Base-by-base conservation (phyloP, 2,797 vertebrate genomes). In the Heteromormyrus szaboi region DNA sequence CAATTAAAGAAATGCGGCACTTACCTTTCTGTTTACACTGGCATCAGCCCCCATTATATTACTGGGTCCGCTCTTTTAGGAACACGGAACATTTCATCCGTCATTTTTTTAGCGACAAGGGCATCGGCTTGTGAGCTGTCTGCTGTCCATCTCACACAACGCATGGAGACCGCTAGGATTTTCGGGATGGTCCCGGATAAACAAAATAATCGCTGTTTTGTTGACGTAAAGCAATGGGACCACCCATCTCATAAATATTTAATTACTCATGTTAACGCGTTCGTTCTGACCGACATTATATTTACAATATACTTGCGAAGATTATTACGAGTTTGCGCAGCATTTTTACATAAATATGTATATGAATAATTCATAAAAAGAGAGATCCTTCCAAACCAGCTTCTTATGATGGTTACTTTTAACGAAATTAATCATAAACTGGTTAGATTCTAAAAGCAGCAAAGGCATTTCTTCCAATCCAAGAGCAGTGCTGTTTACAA, bases 21-120 rank as follows among this genome's bases (percentile, higher is more conserved):
- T 88, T 88, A 89, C 89, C 89, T 84, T 87, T 41, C 48, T 54
- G 72, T 53, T 87, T 51, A 88, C 53, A 85, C 89, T 89, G 56
- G 22, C 46, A 22, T 89, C 89, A 19, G 86, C 76, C 29, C 89
- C 89, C 89, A 89, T 89, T 25, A 65, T 51, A 62, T 68, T 65
- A 19, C 51, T 29, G 51, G 33, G 7, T 25, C 59, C 33, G 33
- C 48, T 68, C 33, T 76, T 53, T 62, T 41, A 51, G 37, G 6
- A 50, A 48, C 62, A 9, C 11, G 29, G 11, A 65, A 84, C 81
- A 51, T 59, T 51, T 86, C 33, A 86, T 37, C 14, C 19, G 8
- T 19, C 6, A 25, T 17, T 37, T 50, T 85, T 25, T 85, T 85
- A 25, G 7, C 7, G 17, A 11, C 22, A 86, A 7, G 48, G 2